A percentile compares a stretch with the other conserved stretches of the same genome.
phyloP scores from a whole-genome alignment of 2,113 vertebrate species.

The Thymallus thymallus region DNA sequence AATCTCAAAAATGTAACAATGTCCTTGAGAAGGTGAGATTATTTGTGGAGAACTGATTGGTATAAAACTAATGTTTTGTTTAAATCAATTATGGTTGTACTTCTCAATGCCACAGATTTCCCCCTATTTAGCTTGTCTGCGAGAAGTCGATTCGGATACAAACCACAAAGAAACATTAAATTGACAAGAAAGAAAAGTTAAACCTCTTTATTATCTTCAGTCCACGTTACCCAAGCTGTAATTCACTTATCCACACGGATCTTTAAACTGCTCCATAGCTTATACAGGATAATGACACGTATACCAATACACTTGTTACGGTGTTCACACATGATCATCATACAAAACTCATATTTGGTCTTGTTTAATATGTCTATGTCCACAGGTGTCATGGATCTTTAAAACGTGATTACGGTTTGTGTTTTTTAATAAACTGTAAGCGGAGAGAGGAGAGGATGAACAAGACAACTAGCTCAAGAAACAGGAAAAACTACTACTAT shows the following conservation, averaged over 20 bases:
- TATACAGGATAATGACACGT: conserved; percentile 48
- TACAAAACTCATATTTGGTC: conserved; percentile 56
- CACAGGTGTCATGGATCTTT: conserved; percentile 61
- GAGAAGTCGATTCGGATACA: not conserved
- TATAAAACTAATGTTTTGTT: too few relatives aligned
- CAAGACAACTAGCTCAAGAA: conserved; percentile 55
- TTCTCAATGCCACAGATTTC: too few relatives aligned
- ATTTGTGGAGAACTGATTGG: too few relatives aligned
- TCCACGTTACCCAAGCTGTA: conserved; percentile 69
- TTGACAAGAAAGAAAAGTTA: conserved; percentile 40
- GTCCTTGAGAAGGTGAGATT: too few relatives aligned
- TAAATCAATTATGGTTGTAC: too few relatives aligned
- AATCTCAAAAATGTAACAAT: too few relatives aligned
- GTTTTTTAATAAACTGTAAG: conserved; percentile 57
- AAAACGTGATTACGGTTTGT: conserved; percentile 58
- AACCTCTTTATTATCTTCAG: conserved; percentile 68
- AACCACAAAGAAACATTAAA: conserved; percentile 7
- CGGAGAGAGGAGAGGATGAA: conserved; percentile 53
- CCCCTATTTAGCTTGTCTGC: not conserved
- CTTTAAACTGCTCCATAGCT: conserved; percentile 52
- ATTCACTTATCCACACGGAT: conserved; percentile 45
- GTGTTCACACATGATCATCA: conserved; percentile 51
- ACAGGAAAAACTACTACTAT: conserved; percentile 51
- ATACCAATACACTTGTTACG: conserved; percentile 40
- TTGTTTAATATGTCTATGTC: conserved; percentile 50